Conservation (phyloP, 2,888 invertebrate species). For the Drosophila kambysellisi region DNA sequence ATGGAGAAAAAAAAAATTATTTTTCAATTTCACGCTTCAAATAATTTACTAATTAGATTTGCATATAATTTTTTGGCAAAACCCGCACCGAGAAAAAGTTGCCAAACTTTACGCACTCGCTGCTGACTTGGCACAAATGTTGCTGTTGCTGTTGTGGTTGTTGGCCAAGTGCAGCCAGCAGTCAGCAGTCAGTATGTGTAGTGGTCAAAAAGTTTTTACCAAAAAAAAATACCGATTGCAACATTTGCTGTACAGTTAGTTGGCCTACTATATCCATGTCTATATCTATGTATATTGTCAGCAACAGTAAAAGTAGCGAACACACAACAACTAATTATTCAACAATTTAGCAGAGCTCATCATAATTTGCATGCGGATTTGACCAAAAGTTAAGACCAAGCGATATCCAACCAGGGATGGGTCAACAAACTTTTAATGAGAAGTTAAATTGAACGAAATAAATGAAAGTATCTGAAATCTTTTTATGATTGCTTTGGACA, state of each 20-base stretch:
- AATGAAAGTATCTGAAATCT: neutral
- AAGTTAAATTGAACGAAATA: neutral
- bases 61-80: constrained; percentile 76
- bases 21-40: constrained; percentile 84
- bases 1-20: constrained; percentile 53
- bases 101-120: constrained; percentile 48
- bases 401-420: constrained; percentile 48
- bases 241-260: constrained; percentile 46
- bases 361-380: constrained; percentile 83
- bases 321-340: constrained; percentile 66
- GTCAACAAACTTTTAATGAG: constrained; percentile 1
- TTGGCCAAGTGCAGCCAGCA: constrained; percentile 16
- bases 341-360: constrained; percentile 83
- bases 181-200: neutral
- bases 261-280: constrained; percentile 19
- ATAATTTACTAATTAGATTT: constrained; percentile 84
- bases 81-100: constrained; percentile 43
- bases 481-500: neutral
- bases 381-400: constrained; percentile 60
- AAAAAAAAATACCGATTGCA: constrained; percentile 34
- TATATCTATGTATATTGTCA: constrained; percentile 6
- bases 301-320: neutral
- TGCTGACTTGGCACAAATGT: constrained; percentile 69
- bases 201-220: constrained; percentile 49
- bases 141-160: neutral